Base-by-base conservation (phyloP, 2,888 invertebrate genomes). In the Drosophila mettleri region DNA sequence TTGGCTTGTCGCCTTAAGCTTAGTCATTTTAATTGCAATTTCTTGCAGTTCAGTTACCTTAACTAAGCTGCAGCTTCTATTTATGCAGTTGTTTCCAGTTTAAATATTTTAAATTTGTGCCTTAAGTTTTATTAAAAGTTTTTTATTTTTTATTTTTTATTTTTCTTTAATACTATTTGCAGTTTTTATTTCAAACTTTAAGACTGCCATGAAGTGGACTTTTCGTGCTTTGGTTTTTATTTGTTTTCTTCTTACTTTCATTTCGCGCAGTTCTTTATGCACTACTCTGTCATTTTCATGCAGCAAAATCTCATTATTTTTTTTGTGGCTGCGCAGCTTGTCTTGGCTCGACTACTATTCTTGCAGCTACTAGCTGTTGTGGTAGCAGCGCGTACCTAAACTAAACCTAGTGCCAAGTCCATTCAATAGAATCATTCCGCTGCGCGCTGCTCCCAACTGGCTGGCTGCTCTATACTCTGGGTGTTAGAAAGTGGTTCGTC, bases 401-500 rank as follows among this genome's bases (percentile, higher is more conserved):
- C 31, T 43, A 39, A 53, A 53, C 53, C 36, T 5, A 45, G 34
- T 39, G 41, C 22, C 41, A 20, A 31, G 20, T 36, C 29, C 62
- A 64, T 67, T 67, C 46, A 73, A 62, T 65, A 55, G 61, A 46
- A 22, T 63, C 60, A 49, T 41, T 38, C 7, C 3, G 3, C 3
- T 14, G 18, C 18, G 36, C 18, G 16, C 4, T 45, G 18, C 54
- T 39, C 34, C 39, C 51, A 33, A 16, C 33, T 27, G 14, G 20
- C 39, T 39, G 20, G 20, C 39, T 39, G 20, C 45, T 45, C 45
- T 16, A 14, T 22, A 8, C 22, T 27, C 20, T 43, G 51, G 72
- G 67, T 78, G 74, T 80, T 78, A 63, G 69, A 80, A 69, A 68
- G 69, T 67, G 70, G 70, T 68, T 80, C 54, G 66, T 64, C 38